Base-by-base conservation (phyloP, 2,888 invertebrate species). In the Tenthredo mesomela region DNA sequence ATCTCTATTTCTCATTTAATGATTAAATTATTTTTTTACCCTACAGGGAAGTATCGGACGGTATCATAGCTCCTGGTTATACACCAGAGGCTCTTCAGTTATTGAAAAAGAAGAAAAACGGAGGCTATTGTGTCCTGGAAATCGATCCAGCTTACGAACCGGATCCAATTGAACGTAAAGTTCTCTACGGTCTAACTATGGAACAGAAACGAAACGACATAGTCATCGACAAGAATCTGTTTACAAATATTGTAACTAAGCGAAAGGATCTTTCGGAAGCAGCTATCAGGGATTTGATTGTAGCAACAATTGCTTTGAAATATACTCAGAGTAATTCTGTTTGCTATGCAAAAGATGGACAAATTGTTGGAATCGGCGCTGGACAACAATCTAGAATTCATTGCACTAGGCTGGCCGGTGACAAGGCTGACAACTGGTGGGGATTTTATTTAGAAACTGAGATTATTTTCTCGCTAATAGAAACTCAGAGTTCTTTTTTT, bases 251-350 rank as follows among this genome's bases (percentile, higher is more conserved):
- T 75, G 98, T 98, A 0, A 96, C 97, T 0, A 89, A 87, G 50
- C 96, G 95, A 84, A 96, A 96, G 86, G 91, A 93, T 6, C 89
- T 99, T 25, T 95, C 98, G 0, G 95, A 96, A 25, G 94, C 94
- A 15, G 98, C 98, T 0, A 91, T 98, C 4, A 95, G 98, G 84
- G 99, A 99, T 93, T 94, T 99, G 37, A 97, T 98, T 71, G 98
- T 99, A 1, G 99, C 99, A 0, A 98, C 98, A 0, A 98, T 99
- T 86, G 98, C 99, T 0, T 94, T 99, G 29, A 99, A 99, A 93
- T 99, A 98, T 92, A 99, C 99, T 0, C 99, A 99, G 93, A 99
- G 99, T 89, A 99, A 99, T 94, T 99, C 99, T 0, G 99, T 99
- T 0, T 99, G 99, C 92, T 99, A 97, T 91, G 99, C 99, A 0